Conservation (phyloP, 2,888 invertebrate genomes). For the Eugnorisma glareosa region DNA sequence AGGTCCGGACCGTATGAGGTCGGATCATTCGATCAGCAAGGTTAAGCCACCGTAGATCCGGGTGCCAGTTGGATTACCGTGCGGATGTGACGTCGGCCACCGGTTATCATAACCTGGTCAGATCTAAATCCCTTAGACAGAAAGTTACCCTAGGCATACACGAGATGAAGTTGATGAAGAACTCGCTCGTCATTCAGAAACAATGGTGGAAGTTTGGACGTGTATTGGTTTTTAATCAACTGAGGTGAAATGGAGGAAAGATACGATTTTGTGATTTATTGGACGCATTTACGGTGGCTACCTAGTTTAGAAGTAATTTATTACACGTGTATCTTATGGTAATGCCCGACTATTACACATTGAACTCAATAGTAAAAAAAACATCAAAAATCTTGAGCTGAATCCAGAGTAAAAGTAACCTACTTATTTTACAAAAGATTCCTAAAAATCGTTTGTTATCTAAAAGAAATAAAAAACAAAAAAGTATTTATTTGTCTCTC, state of each 20-base stretch:
- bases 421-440: not conserved
- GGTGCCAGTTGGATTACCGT: constrained; percentile 54
- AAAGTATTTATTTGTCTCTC: no score
- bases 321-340: not conserved
- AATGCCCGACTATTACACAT: not conserved
- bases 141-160: constrained; percentile 43
- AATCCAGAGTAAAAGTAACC: not conserved
- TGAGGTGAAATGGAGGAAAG: not conserved
- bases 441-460: not conserved
- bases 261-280: constrained; percentile 16
- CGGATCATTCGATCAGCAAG: constrained; percentile 55
- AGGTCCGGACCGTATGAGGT: constrained; percentile 37
- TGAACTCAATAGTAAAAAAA: not conserved
- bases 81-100: constrained; percentile 55
- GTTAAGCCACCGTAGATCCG: constrained; percentile 58
- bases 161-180: constrained; percentile 40
- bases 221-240: constrained; percentile 56
- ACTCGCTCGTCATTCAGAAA: constrained; percentile 50
- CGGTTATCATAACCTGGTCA: constrained; percentile 48
- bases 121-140: constrained; percentile 48
- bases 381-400: not conserved
- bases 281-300: not conserved
- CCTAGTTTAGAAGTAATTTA: not conserved
- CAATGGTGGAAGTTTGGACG: constrained; percentile 50
- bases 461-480: not conserved